Conservation (phyloP, 1,140 invertebrate genomes). For the Cecropterus lyciades region DNA sequence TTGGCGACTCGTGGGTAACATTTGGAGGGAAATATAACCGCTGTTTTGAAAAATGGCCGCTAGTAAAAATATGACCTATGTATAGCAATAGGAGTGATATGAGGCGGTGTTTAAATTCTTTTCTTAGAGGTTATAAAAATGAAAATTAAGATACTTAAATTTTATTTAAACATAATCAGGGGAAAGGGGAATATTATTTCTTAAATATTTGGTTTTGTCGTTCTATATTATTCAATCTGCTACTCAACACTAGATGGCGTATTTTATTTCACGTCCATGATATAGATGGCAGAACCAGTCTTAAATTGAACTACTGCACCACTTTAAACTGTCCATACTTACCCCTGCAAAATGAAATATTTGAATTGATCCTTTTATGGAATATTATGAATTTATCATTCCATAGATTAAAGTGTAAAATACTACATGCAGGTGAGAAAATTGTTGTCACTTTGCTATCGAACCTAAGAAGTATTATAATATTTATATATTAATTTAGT, state of each 20-base stretch:
- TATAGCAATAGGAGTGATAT: not conserved
- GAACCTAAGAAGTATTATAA: too few relatives aligned
- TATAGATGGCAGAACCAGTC: constrained; percentile 8
- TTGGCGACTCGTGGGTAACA: constrained; percentile 70
- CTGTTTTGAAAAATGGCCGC: constrained; percentile 18
- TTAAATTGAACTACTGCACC: not conserved
- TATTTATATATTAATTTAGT: too few relatives aligned
- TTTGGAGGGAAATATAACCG: constrained; percentile 52
- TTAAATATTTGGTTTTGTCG: not conserved
- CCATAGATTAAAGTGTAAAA: too few relatives aligned
- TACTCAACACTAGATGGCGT: constrained; percentile 53
- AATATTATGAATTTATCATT: too few relatives aligned
- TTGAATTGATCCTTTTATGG: too few relatives aligned
- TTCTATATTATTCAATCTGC: constrained; percentile 13
- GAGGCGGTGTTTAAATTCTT: too few relatives aligned
- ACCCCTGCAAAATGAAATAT: too few relatives aligned
- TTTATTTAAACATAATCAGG: too few relatives aligned
- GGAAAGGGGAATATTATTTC: too few relatives aligned
- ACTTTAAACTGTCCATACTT: too few relatives aligned
- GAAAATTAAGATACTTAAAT: not conserved
- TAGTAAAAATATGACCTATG: constrained; percentile 18
- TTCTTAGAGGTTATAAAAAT: not conserved
- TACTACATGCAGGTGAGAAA: too few relatives aligned
- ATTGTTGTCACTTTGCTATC: too few relatives aligned
- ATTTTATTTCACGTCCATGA: not conserved